These are phyloP conservation scores for Caranx melampygus DNA, from an alignment of 2,113 vertebrate species.

Conservation along the genomic window DNA sequence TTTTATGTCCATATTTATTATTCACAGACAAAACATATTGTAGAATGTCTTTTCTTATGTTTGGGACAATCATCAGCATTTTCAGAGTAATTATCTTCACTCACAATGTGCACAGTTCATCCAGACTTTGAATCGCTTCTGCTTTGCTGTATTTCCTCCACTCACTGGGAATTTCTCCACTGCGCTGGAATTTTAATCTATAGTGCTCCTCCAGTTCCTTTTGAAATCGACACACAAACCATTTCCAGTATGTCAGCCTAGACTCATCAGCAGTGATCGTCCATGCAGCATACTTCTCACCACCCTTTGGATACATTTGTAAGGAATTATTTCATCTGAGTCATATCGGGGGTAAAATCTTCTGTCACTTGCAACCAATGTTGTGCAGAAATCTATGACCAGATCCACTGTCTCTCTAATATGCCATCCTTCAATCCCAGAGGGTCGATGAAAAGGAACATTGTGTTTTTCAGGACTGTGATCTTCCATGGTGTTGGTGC, in stretches of 20 bases:
- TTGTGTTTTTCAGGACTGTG: constrained; percentile 58
- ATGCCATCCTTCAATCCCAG: constrained; percentile 35
- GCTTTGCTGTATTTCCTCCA: not conserved
- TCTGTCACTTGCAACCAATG: constrained; percentile 31
- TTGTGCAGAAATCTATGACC: constrained; percentile 49
- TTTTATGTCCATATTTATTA: no score
- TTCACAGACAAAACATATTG: no score
- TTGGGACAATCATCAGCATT: no score
- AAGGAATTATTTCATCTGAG: not conserved
- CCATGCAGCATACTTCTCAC: constrained; percentile 58
- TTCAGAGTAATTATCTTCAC: no score
- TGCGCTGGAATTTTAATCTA: not conserved
- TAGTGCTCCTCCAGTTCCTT: constrained; percentile 67
- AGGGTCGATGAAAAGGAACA: constrained; percentile 58
- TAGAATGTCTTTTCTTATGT: no score
- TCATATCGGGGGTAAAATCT: accelerated
- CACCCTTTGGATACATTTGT: constrained; percentile 55
- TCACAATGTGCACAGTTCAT: no score
- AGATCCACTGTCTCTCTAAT: not conserved
- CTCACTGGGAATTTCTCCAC: constrained; percentile 23
- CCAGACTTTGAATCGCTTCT: no score
- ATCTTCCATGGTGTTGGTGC: constrained; percentile 60
- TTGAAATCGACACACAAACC: constrained; percentile 83
- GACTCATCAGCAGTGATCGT: constrained; percentile 77
- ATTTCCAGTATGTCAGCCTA: constrained; percentile 81